Base-by-base conservation (phyloP, 2,113 vertebrate genomes). In the Pyxicephalus adspersus region DNA sequence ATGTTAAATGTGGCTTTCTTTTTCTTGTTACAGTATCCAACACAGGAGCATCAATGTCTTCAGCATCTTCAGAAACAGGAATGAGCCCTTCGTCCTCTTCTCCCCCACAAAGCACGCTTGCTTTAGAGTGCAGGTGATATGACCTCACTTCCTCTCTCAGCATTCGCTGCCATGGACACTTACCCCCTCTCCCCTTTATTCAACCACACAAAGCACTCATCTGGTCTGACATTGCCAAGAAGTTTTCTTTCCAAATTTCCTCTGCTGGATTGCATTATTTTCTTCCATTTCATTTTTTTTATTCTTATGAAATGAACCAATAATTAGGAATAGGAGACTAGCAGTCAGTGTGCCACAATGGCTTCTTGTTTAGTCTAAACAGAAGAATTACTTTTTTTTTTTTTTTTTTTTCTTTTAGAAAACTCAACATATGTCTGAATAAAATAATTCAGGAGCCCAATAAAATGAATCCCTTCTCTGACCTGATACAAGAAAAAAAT, bases 51-150 rank as follows among this genome's bases (percentile, higher is more conserved):
- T 98, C 97, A 79, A 98, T 96, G 85, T 98, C 98, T 2, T 98
- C 98, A 6, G 97, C 94, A 55, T 99, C 98, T 0, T 99, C 98
- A 0, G 98, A 99, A 91, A 96, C 96, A 1, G 96, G 94, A 29
- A 97, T 98, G 97, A 98, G 96, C 83, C 98, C 97, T 0, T 97
- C 97, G 0, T 97, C 97, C 0, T 95, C 97, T 22, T 99, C 98
- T 78, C 98, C 98, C 80, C 91, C 96, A 38, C 98, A 98, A 88
- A 98, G 95, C 50, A 95, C 95, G 51, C 95, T 99, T 57, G 96
- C 96, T 28, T 95, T 99, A 34, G 98, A 99, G 84, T 99, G 97
- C 94, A 99, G 98, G 98, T 99, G 97, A 99, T 99, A 89, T 84
- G 31, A 88, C 87, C 88, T 65, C 86, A 85, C 87, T 86, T 89